Evolutionary conservation across 2,797 vertebrate genomes (phyloP).

Genomic region (Takifugu rubripes): DNA sequence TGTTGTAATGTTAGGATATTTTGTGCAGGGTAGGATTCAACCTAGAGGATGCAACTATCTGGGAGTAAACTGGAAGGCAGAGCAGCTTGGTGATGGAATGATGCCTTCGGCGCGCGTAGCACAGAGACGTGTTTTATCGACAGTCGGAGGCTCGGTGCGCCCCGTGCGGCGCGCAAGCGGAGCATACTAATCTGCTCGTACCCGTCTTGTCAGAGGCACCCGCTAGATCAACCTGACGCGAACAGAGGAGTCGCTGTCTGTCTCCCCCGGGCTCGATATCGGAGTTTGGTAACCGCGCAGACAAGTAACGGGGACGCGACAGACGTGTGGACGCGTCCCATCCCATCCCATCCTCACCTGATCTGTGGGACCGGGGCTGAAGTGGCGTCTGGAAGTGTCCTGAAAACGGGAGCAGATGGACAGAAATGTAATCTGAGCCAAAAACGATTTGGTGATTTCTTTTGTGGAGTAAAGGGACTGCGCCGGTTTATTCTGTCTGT

Average conservation of each 20-base stretch:
- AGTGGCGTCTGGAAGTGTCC: constrained; percentile 26
- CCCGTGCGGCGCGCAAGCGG: constrained; percentile 44
- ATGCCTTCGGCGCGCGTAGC: constrained; percentile 41
- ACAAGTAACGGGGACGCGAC: constrained; percentile 26
- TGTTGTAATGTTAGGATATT: no score
- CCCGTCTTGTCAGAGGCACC: constrained; percentile 50
- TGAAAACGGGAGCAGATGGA: constrained; percentile 25
- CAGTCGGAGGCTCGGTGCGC: constrained; percentile 55
- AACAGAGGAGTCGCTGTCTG: constrained; percentile 35
- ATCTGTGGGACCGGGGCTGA: constrained; percentile 14
- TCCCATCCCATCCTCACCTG: constrained; percentile 30
- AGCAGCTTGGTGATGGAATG: constrained; percentile 7
- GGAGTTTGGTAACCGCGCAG: constrained; percentile 18
- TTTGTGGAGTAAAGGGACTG: constrained; percentile 45
- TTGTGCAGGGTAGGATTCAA: no score
- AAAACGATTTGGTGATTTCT: constrained; percentile 11
- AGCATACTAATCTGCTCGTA: constrained; percentile 50
- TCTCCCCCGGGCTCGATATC: constrained; percentile 17
- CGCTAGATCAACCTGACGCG: constrained; percentile 43
- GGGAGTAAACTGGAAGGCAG: not conserved
- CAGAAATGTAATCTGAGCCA: constrained; percentile 21
- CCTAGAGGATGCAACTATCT: no score
- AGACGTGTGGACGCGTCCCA: constrained; percentile 13
- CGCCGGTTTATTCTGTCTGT: constrained; percentile 13
- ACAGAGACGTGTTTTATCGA: constrained; percentile 58